Percentiles rank a stretch among this genome's conserved stretches.
phyloP scores from a whole-genome alignment of 1,140 invertebrate genomes.

The Brachionus plicatilis region DNA sequence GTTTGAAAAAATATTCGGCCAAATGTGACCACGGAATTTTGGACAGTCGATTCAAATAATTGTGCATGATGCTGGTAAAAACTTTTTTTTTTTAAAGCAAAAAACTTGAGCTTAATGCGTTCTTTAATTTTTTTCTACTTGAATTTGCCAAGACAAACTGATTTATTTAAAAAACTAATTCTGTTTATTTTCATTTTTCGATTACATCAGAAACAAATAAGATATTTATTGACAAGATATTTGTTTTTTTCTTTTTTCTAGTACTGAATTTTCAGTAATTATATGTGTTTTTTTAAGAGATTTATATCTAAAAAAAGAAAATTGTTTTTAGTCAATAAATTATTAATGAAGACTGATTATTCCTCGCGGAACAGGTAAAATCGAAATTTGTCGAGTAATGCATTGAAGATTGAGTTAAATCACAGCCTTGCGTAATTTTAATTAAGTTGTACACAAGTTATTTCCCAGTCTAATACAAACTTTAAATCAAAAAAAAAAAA shows the following conservation, averaged over 20 bases:
- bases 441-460: neutral
- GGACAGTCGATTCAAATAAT: neutral
- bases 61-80: neutral
- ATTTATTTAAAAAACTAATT: slow-evolving; percentile 36
- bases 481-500: neutral
- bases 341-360: neutral
- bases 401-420: too few relatives aligned
- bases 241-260: neutral
- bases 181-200: slow-evolving; percentile 34
- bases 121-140: neutral
- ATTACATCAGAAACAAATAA: slow-evolving; percentile 24
- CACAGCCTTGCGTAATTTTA: neutral
- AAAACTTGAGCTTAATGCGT: neutral
- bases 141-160: slow-evolving; percentile 28
- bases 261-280: neutral
- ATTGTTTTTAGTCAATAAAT: neutral
- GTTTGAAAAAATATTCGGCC: neutral
- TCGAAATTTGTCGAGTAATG: too few relatives aligned
- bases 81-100: neutral
- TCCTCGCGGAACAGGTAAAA: neutral
- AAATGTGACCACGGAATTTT: neutral
- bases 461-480: neutral
- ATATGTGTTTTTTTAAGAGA: neutral
- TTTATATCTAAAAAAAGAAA: neutral
- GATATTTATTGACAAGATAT: slow-evolving; percentile 24